These are phyloP conservation scores for Euwallacea fornicatus DNA, from an alignment of 1,140 invertebrate species.

Conservation along the genomic window DNA sequence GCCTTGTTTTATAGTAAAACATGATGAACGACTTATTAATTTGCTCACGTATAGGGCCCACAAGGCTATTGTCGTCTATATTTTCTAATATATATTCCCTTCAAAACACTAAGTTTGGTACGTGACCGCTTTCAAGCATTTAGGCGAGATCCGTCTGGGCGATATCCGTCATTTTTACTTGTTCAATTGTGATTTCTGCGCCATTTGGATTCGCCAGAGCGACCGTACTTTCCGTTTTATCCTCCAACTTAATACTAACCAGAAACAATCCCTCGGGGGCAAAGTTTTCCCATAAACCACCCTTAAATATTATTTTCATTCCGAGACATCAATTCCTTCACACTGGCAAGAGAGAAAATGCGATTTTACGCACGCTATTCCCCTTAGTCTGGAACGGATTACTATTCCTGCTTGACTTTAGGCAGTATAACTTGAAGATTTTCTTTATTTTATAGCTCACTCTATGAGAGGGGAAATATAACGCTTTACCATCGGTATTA, in stretches of 20 bases:
- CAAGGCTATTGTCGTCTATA: conserved; percentile 21
- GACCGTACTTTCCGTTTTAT: too few relatives aligned
- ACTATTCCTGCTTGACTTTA: conserved; percentile 28
- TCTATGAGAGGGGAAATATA: conserved; percentile 9
- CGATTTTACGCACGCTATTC: conserved; percentile 27
- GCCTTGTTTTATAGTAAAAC: not conserved
- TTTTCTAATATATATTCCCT: conserved; percentile 25
- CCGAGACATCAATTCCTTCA: conserved; percentile 47
- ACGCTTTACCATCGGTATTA: conserved; percentile 5
- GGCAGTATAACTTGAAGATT: conserved; percentile 18
- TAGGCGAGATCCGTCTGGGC: conserved; percentile 8
- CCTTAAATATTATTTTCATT: conserved; percentile 46
- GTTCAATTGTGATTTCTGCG: not conserved
- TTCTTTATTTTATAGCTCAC: conserved; percentile 25
- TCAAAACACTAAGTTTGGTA: conserved; percentile 22
- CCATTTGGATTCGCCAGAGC: not conserved
- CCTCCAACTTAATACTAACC: not conserved
- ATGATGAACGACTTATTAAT: conserved; percentile 11
- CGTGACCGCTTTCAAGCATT: conserved; percentile 11
- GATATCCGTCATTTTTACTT: conserved; percentile 14
- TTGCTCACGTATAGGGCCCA: conserved; percentile 11
- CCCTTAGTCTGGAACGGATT: conserved; percentile 26
- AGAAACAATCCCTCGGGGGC: conserved; percentile 6
- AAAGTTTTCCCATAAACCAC: conserved; percentile 33
- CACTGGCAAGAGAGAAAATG: conserved; percentile 27